Conservation (phyloP, 2,888 invertebrate species). For the Drosophila austrosaltans region DNA sequence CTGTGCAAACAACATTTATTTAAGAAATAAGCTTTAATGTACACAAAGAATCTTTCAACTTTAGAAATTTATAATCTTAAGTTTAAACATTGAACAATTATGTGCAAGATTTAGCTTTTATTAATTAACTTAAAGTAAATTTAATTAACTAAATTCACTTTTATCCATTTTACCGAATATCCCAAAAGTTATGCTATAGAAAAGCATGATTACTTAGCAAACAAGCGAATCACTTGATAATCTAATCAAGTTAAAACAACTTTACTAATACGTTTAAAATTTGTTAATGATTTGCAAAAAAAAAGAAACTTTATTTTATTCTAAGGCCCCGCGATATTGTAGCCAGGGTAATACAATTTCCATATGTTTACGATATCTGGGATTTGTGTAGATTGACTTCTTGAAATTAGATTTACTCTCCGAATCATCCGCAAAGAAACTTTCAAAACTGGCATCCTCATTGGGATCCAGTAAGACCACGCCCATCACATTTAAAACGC, state of each 20-base stretch:
- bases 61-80: no score
- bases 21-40: no score
- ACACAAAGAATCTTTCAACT: no score
- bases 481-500: constrained; percentile 31
- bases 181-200: constrained; percentile 6
- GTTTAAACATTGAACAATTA: no score
- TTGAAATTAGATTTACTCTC: constrained; percentile 54
- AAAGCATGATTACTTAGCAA: not conserved
- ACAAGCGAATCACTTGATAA: not conserved
- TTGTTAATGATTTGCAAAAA: not conserved
- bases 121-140: no score
- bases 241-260: not conserved
- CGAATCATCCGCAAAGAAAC: constrained; percentile 49
- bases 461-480: constrained; percentile 64
- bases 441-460: constrained; percentile 62
- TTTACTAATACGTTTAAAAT: not conserved
- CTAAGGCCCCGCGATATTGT: constrained; percentile 66
- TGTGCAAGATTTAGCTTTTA: no score
- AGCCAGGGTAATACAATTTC: constrained; percentile 76
- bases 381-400: constrained; percentile 57
- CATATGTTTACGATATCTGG: constrained; percentile 72
- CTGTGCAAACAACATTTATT: not conserved
- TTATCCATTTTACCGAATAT: not conserved
- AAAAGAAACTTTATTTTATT: constrained; percentile 19
- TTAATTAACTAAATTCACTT: not conserved